Base-by-base conservation (phyloP, 2,113 vertebrate species). In the Dolichotis patagonum region DNA sequence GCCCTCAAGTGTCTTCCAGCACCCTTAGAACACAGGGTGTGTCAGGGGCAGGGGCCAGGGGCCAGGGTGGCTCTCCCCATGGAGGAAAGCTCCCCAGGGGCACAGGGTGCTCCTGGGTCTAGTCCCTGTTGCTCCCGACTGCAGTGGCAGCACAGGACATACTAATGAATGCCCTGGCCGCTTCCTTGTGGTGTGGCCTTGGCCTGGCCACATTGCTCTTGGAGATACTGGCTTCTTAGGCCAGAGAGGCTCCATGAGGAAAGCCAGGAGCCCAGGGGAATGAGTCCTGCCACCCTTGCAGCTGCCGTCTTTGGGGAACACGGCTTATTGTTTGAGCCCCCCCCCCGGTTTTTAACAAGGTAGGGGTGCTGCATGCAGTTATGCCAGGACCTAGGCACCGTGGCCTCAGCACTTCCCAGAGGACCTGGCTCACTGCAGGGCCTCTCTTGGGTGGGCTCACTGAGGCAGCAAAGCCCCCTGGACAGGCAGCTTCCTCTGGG, bases 281-380 rank as follows among this genome's bases (percentile, higher is more conserved):
- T 9, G 0, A 28, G 16, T 17, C 4, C 32, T 35, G 20, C 28
- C 0, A 28, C 22, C 22, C 22, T 13, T 19, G 69, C 30, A 0
- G 20, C 46, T 35, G 35, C 77, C 10, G 9, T 12, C 24, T 41
- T 58, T 60, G 26, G 54, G 28, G 35, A 32, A 49, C n/a, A 0
- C 1, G 0, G 54, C 26, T 65, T 6, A 2, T 32, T 2, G 7
- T 0, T 1, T 17, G 20, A 58, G 41, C 43, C 1, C 0, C 0
- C 1, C 2, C 0, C 0, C 0, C 3, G 6, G 58, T 5, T 86
- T 84, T 35, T 35, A 77, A 73, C 77, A 16, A 22, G 0, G 43
- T 38, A 30, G 41, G 28, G 56, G 11, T n/a, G 35, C 52, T 24
- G 52, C 12, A 24, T 5, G 3, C 10, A 13, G 60, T 6, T 90